A percentile compares a stretch with the other conserved stretches of the same genome.
Evolutionary conservation across 2,888 invertebrate species (phyloP).

Genomic region (Megalurothrips usitatus): DNA sequence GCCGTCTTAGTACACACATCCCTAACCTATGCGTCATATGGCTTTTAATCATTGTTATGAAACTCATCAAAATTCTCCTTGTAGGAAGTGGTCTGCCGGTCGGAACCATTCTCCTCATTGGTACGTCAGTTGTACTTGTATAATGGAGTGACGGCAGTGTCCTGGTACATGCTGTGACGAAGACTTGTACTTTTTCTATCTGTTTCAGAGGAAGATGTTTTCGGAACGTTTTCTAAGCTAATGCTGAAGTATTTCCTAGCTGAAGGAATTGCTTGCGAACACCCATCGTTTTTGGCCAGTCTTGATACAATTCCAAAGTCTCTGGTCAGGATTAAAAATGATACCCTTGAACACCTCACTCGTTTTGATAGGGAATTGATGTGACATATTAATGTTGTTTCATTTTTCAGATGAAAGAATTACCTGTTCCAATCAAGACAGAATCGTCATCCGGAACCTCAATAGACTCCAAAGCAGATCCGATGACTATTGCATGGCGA

Average conservation of each 20-base stretch:
- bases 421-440: slow-evolving; percentile 55
- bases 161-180: slow-evolving; percentile 22
- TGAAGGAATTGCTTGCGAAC: slow-evolving; percentile 75
- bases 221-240: slow-evolving; percentile 70
- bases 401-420: slow-evolving; percentile 52
- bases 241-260: slow-evolving; percentile 80
- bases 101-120: slow-evolving; percentile 65
- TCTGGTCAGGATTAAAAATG: slow-evolving; percentile 51
- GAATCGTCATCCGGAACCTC: slow-evolving; percentile 35
- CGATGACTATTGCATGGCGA: slow-evolving; percentile 87
- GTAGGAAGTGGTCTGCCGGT: slow-evolving; percentile 68
- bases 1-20: not conserved
- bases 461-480: slow-evolving; percentile 43
- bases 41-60: not conserved
- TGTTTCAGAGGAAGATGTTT: slow-evolving; percentile 76
- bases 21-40: not conserved
- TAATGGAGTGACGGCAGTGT: slow-evolving; percentile 30
- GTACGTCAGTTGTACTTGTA: slow-evolving; percentile 47
- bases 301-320: slow-evolving; percentile 63
- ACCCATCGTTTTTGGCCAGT: slow-evolving; percentile 68
- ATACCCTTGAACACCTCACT: slow-evolving; percentile 24
- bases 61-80: not conserved
- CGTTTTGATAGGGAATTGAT: slow-evolving; percentile 29
- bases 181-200: slow-evolving; percentile 30
- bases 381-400: slow-evolving; percentile 31